phyloP scores from a whole-genome alignment of 2,888 invertebrate genomes.

The Mechanitis mazaeus region DNA sequence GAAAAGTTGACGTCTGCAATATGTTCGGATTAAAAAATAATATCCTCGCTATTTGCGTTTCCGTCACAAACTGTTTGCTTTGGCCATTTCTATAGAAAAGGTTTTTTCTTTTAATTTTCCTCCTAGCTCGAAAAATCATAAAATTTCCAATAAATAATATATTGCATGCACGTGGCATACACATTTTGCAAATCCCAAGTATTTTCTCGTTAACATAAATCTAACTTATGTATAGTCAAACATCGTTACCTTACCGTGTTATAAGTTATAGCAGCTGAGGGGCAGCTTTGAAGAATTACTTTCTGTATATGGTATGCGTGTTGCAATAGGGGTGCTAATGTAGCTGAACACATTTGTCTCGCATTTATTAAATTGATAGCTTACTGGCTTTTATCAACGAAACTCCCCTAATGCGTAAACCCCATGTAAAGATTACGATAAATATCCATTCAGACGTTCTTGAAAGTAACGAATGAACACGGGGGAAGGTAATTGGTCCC shows the following conservation, averaged over 20 bases:
- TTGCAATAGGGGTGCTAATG: slow-evolving; percentile 69
- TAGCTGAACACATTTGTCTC: slow-evolving; percentile 65
- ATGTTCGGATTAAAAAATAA: slow-evolving; percentile 14
- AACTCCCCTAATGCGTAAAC: slow-evolving; percentile 19
- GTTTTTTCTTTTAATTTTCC: too few relatives aligned
- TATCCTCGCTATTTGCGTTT: too few relatives aligned
- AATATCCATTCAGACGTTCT: too few relatives aligned
- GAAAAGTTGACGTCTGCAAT: slow-evolving; percentile 20
- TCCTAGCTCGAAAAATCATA: too few relatives aligned
- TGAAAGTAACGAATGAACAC: too few relatives aligned
- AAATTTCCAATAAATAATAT: too few relatives aligned
- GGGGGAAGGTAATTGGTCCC: too few relatives aligned
- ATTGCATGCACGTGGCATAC: too few relatives aligned
- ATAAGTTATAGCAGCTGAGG: slow-evolving; percentile 68
- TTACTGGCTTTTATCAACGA: slow-evolving; percentile 44
- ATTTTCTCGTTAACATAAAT: slow-evolving; percentile 53
- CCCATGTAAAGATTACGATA: too few relatives aligned
- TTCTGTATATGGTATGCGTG: slow-evolving; percentile 47
- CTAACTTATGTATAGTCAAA: slow-evolving; percentile 68
- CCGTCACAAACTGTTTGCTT: too few relatives aligned
- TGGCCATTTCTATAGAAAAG: too few relatives aligned
- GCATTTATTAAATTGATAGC: slow-evolving; percentile 58
- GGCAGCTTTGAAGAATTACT: slow-evolving; percentile 69
- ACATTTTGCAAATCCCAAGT: too few relatives aligned
- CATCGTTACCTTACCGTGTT: slow-evolving; percentile 62